phyloP scores from a whole-genome alignment of 37 sponge, comb jelly and placozoan species.

The Petrosia ficiformis region DNA sequence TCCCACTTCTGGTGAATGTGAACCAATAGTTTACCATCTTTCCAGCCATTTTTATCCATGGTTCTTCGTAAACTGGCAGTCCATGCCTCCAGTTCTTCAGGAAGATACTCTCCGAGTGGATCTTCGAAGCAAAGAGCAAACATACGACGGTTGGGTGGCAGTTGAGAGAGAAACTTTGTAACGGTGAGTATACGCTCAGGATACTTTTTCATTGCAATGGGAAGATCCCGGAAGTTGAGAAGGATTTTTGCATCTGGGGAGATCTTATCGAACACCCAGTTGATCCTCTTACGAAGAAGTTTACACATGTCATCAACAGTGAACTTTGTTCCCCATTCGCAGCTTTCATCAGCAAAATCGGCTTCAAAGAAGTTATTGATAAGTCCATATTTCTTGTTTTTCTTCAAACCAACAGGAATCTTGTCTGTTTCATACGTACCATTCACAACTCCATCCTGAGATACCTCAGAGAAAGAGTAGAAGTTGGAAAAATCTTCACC shows the following conservation, averaged over 20 bases:
- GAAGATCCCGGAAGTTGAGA: conserved; percentile 77
- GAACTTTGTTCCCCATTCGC: conserved; percentile 57
- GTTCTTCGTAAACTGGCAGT: conserved; percentile 52
- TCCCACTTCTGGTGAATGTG: conserved; percentile 89
- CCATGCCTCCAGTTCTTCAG: conserved; percentile 80
- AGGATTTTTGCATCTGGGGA: conserved; percentile 41
- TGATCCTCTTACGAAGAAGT: conserved; percentile 51
- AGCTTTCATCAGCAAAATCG: conserved; percentile 42
- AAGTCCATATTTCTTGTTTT: conserved; percentile 69
- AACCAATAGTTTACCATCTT: conserved; percentile 52
- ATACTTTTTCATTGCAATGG: conserved; percentile 47
- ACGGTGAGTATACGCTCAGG: conserved; percentile 63
- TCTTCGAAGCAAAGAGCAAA: conserved; percentile 77
- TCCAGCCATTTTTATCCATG: conserved; percentile 77
- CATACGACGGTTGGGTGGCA: conserved; percentile 48
- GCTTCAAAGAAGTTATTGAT: conserved; percentile 65
- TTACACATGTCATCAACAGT: conserved; percentile 57
- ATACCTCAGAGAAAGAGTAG: conserved; percentile 75
- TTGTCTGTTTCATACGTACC: conserved; percentile 52
- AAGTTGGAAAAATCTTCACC: conserved; percentile 55
- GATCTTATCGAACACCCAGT: conserved; percentile 48
- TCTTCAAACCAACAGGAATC: conserved; percentile 52
- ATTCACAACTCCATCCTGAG: conserved; percentile 30
- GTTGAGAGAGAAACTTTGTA: conserved; percentile 45
- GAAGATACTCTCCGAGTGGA: conserved; percentile 66